Evolutionary conservation across 2,797 vertebrate genomes (phyloP).

Genomic region (Phrynocephalus forsythii): DNA sequence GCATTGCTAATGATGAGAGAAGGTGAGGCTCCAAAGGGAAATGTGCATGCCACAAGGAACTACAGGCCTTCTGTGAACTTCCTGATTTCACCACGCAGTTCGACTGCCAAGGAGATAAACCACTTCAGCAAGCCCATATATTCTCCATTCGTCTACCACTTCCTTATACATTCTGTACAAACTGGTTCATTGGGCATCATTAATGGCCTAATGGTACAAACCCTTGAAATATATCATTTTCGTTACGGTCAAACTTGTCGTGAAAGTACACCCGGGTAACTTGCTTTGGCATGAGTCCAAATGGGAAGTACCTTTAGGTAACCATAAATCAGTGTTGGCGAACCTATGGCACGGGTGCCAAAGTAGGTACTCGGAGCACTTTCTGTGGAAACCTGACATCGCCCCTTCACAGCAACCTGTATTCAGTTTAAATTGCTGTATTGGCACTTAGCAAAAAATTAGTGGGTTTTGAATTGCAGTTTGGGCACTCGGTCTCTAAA

Average conservation of each 20-base stretch:
- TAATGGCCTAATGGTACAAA: slow-evolving; percentile 4
- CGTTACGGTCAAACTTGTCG: not conserved
- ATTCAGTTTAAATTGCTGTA: too few species aligned
- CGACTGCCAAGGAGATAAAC: not conserved
- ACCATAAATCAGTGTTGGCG: too few species aligned
- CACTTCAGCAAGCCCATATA: not conserved
- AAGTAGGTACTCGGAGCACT: too few species aligned
- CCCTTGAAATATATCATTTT: not conserved
- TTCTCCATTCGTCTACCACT: not conserved
- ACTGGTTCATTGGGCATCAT: not conserved
- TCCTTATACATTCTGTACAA: not conserved
- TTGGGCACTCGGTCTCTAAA: too few species aligned
- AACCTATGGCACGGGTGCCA: too few species aligned
- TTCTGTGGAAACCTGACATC: too few species aligned
- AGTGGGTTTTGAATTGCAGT: too few species aligned
- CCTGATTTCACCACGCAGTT: not conserved
- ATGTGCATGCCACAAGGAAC: not conserved
- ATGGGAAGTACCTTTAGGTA: not conserved
- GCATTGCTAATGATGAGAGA: not conserved
- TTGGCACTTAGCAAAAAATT: too few species aligned
- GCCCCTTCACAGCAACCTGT: too few species aligned
- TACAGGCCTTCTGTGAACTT: not conserved
- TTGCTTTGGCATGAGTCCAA: not conserved
- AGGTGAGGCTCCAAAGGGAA: not conserved
- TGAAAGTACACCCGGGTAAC: not conserved